A percentile compares a stretch with the other conserved stretches of the same genome.
phyloP scores from a whole-genome alignment of 2,113 vertebrate species.

The Neopipo cinnamomea region DNA sequence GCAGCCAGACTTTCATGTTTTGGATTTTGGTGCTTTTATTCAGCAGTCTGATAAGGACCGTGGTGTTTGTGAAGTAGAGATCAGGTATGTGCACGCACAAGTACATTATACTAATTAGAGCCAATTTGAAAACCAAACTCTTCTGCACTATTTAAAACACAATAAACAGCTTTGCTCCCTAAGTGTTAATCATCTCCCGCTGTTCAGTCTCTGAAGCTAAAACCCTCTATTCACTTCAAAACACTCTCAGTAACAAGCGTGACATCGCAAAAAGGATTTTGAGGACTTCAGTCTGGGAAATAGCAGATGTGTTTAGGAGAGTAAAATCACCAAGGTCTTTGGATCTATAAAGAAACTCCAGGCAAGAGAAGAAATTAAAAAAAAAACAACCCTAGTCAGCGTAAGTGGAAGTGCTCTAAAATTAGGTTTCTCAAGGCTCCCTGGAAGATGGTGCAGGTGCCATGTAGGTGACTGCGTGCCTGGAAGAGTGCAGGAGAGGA shows the following conservation, averaged over 20 bases:
- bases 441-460: rapidly evolving
- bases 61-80: not conserved
- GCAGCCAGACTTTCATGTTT: not conserved
- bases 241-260: slow-evolving; percentile 60
- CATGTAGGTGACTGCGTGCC: rapidly evolving
- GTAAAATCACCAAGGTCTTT: slow-evolving; percentile 39
- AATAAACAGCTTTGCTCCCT: slow-evolving; percentile 68
- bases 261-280: slow-evolving; percentile 55
- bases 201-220: slow-evolving; percentile 65
- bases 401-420: not conserved
- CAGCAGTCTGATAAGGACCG: not conserved
- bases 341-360: slow-evolving; percentile 47
- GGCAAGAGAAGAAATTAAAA: not conserved
- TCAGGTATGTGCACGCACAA: slow-evolving; percentile 42
- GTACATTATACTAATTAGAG: slow-evolving; percentile 61
- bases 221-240: slow-evolving; percentile 60
- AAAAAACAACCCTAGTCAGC: not conserved
- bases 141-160: slow-evolving; percentile 68
- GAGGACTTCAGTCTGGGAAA: slow-evolving; percentile 55
- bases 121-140: slow-evolving; percentile 63
- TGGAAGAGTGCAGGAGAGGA: not conserved
- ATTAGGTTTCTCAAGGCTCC: not conserved
- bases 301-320: slow-evolving; percentile 49
- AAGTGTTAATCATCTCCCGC: slow-evolving; percentile 69
- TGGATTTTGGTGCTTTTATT: not conserved